Base-by-base conservation (phyloP, 1,140 invertebrate species). In the Paracyclopina nana region DNA sequence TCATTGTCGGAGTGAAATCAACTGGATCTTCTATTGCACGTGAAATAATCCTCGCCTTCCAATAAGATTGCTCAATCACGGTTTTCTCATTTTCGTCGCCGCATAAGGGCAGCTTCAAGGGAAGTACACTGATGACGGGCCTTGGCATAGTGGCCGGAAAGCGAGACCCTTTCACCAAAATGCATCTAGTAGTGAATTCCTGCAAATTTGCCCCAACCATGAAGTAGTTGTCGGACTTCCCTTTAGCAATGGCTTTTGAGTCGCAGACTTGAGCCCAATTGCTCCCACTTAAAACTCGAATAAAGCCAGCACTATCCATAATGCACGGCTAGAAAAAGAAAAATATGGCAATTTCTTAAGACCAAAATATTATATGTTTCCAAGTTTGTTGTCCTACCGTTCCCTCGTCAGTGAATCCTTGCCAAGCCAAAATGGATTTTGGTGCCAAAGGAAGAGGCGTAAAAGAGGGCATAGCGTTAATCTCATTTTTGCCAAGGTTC, bases 121-220 rank as follows among this genome's bases (percentile, higher is more conserved):
- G 61, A 20, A 68, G 82, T 64, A 27, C 71, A 63, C 73, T 70
- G 0, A 87, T 65, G 52, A 79, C 79, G 3, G 88, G 90, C 50
- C 78, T 72, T 1, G 88, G 88, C 41, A 78, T 74, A 0, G 85
- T 85, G 9, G 75, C 70, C 4, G 91, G 91, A 68, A 85, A 94
- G 28, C 75, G 71, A 18, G 76, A 71, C 16, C 86, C 88, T 63
- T 86, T 84, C 58, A 88, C 95, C 8, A 82, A 67, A 41, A 95
- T 77, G 29, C 78, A 82, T 16, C 79, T 71, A 3, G 87, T 69
- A 45, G 74, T 78, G 61, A 82, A 76, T 34, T 75, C 71, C 4
- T 67, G 68, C 65, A 94, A 87, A 52, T 71, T 77, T 0, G 86
- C 60, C 1, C 80, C 74, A 31, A 85, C 73, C 28, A 88, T 65